phyloP scores from a whole-genome alignment of 2,113 vertebrate species.

The Microtus ochrogaster region DNA sequence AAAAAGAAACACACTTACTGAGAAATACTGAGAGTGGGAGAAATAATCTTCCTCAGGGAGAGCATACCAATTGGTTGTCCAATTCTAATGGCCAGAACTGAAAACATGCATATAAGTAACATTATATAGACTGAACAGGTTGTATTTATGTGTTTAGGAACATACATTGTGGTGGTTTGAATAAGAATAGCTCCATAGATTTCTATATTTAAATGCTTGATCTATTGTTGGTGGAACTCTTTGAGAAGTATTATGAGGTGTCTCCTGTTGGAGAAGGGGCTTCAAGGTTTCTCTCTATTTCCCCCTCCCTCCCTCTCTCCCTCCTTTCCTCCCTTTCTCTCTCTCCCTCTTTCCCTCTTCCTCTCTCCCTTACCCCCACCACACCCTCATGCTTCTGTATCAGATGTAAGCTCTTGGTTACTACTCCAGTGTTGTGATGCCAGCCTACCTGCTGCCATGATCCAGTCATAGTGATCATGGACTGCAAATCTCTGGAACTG shows the following conservation, averaged over 20 bases:
- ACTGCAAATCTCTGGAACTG: neutral
- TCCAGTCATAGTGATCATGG: neutral
- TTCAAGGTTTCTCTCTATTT: neutral
- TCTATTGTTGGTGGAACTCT: neutral
- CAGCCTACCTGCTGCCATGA: neutral
- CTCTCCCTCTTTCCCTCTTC: neutral
- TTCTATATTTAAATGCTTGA: neutral
- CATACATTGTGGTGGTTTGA: neutral
- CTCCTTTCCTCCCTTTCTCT: neutral
- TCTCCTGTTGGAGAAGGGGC: neutral
- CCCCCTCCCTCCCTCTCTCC: fast-evolving
- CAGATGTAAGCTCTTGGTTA: neutral
- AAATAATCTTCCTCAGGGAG: neutral
- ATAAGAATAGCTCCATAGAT: neutral
- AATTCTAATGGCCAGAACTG: neutral
- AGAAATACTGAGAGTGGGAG: neutral
- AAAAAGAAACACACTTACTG: neutral
- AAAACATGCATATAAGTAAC: neutral
- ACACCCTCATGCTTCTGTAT: neutral
- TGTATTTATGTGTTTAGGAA: neutral
- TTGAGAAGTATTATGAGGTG: neutral
- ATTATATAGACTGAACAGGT: neutral
- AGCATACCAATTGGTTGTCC: neutral
- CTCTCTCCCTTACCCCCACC: too few species aligned
- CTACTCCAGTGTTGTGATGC: neutral